A percentile compares a stretch with the other conserved stretches of the same genome.
Evolutionary conservation across 1,140 invertebrate genomes (phyloP).

Genomic region (Drosophila ironensis): DNA sequence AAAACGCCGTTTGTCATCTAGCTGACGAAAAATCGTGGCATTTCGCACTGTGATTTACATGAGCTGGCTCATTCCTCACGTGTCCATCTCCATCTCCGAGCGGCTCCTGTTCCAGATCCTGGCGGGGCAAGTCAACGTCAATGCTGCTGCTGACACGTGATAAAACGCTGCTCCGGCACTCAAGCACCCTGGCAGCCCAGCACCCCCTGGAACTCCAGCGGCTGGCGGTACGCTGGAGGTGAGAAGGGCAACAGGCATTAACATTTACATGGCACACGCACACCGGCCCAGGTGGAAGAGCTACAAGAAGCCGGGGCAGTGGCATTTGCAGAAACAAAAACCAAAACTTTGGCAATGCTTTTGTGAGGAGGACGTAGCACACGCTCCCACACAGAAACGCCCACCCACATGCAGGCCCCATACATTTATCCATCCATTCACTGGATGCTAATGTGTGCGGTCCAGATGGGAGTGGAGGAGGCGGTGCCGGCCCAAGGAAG

Average conservation of each 20-base stretch:
- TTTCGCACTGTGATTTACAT: constrained; percentile 53
- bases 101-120: constrained; percentile 3
- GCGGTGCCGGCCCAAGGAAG: constrained; percentile 59
- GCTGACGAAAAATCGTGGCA: constrained; percentile 42
- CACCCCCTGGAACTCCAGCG: not conserved
- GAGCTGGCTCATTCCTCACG: constrained; percentile 52
- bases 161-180: constrained; percentile 67
- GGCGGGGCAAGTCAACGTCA: constrained; percentile 56
- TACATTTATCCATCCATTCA: constrained; percentile 21
- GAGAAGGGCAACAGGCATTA: constrained; percentile 73
- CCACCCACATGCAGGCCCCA: constrained; percentile 2
- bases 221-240: constrained; percentile 56
- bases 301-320: not conserved
- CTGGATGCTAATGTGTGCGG: constrained; percentile 48
- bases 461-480: constrained; percentile 10
- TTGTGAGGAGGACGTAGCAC: constrained; percentile 37
- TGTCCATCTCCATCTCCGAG: constrained; percentile 42
- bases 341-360: constrained; percentile 73
- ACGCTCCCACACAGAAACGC: not conserved
- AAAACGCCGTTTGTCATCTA: constrained; percentile 43
- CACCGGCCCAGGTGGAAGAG: constrained; percentile 20
- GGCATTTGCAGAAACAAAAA: constrained; percentile 54
- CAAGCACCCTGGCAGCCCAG: not conserved
- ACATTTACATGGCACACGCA: constrained; percentile 74
- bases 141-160: constrained; percentile 77